phyloP scores from a whole-genome alignment of 1,140 invertebrate genomes.

The Harpegnathos saltator region DNA sequence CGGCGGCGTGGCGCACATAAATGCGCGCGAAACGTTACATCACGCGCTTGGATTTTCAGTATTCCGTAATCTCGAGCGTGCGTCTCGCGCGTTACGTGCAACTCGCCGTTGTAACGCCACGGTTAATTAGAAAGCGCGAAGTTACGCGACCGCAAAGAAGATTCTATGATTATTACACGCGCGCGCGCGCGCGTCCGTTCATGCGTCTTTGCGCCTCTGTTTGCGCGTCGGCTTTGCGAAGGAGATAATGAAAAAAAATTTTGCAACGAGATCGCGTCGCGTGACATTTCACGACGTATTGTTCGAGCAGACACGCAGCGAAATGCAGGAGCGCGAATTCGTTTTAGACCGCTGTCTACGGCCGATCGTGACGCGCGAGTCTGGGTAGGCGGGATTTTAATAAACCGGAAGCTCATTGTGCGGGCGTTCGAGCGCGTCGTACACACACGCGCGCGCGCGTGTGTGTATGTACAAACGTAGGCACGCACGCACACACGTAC shows the following conservation, averaged over 20 bases:
- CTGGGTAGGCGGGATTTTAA: conserved; percentile 67
- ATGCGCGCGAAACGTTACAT: neutral
- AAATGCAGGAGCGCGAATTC: conserved; percentile 44
- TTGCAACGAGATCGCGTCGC: conserved; percentile 27
- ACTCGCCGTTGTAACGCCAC: neutral
- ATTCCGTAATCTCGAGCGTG: neutral
- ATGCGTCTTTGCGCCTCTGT: neutral
- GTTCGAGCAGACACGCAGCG: conserved; percentile 23
- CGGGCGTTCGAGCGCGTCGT: conserved; percentile 45
- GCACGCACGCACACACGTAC: neutral
- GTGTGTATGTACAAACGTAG: too few relatives aligned
- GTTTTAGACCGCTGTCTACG: conserved; percentile 46
- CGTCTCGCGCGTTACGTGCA: neutral
- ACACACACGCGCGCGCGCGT: neutral
- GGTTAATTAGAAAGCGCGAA: conserved; percentile 15
- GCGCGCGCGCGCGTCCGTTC: too few relatives aligned
- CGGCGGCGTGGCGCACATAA: neutral
- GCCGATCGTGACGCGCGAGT: conserved; percentile 53
- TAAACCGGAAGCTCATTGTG: conserved; percentile 77
- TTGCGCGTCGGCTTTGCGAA: neutral
- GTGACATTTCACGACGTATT: conserved; percentile 51
- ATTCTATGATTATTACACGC: neutral
- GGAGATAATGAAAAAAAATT: conserved; percentile 14
- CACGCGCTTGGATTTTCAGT: neutral
- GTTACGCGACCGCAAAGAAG: neutral